Percentiles rank a stretch among this genome's conserved stretches.
phyloP scores from a whole-genome alignment of 2,113 vertebrate species.

The Toxotes chatareus region DNA sequence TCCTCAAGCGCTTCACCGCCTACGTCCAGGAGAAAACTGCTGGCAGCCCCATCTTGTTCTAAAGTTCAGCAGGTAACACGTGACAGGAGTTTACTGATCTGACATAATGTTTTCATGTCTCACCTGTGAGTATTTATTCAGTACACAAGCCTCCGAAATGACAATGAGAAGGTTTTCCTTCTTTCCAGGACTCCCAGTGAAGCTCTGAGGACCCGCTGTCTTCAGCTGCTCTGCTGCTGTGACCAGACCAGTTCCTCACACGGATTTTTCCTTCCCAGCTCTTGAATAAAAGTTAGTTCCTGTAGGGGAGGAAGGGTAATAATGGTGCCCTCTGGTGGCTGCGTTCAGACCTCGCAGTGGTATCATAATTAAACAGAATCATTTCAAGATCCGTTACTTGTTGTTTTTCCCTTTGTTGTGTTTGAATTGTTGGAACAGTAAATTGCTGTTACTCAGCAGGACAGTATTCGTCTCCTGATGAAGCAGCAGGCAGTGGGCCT shows the following conservation, averaged over 20 bases:
- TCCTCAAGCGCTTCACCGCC: slow-evolving; percentile 96
- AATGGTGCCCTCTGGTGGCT: slow-evolving; percentile 27
- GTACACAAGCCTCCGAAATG: not conserved
- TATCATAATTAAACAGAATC: not conserved
- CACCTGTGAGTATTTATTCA: not conserved
- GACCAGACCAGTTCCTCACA: not conserved
- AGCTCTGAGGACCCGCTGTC: not conserved
- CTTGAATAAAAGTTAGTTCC: not conserved
- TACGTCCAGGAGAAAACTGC: slow-evolving; percentile 96
- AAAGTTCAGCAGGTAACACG: slow-evolving; percentile 80
- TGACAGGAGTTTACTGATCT: not conserved
- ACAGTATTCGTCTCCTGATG: not conserved
- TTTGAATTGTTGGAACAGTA: not conserved
- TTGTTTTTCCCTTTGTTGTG: not conserved
- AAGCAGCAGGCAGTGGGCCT: not conserved
- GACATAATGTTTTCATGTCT: not conserved
- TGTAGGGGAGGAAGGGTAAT: not conserved
- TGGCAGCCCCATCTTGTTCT: slow-evolving; percentile 93
- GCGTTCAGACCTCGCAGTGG: not conserved
- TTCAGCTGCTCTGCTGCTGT: slow-evolving; percentile 1
- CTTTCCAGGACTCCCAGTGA: not conserved
- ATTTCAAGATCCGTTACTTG: not conserved
- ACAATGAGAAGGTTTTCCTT: not conserved
- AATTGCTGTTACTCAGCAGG: not conserved
- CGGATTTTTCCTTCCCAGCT: no score